Evolutionary conservation across 2,797 vertebrate species (phyloP).

Genomic region (Dicrostonyx torquatus): DNA sequence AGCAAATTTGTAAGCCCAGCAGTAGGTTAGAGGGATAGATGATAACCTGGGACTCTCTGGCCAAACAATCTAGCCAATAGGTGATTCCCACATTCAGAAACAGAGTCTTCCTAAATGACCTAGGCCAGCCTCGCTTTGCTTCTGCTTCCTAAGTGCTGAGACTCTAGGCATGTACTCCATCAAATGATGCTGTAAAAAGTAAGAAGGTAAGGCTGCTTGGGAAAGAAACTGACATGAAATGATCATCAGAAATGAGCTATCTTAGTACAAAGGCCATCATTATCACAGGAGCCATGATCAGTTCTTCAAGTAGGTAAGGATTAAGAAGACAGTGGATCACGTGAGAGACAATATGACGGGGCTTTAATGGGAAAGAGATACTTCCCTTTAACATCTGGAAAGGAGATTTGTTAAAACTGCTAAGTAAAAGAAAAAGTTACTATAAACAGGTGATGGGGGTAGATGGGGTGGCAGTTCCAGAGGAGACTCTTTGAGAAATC

Average conservation of each 20-base stretch:
- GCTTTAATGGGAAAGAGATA: neutral
- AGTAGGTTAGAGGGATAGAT: neutral
- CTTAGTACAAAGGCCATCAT: neutral
- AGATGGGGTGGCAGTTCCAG: neutral
- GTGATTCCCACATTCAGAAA: neutral
- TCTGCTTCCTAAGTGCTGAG: neutral
- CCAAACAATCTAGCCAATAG: neutral
- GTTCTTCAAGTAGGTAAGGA: neutral
- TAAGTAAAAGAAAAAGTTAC: neutral
- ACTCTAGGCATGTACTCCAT: neutral
- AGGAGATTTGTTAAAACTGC: neutral
- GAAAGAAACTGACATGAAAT: neutral
- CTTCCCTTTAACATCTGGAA: neutral
- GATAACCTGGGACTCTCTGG: neutral
- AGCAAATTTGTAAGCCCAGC: neutral
- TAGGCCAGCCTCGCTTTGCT: neutral
- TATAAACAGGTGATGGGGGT: neutral
- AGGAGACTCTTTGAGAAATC: neutral
- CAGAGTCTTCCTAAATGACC: neutral
- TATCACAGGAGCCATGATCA: neutral
- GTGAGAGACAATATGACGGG: neutral
- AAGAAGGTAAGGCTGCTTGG: neutral
- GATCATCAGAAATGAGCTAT: neutral
- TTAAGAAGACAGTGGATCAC: neutral
- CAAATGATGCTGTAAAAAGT: neutral